phyloP scores from a whole-genome alignment of 2,113 vertebrate species.

The Oxygymnocypris stewartii region DNA sequence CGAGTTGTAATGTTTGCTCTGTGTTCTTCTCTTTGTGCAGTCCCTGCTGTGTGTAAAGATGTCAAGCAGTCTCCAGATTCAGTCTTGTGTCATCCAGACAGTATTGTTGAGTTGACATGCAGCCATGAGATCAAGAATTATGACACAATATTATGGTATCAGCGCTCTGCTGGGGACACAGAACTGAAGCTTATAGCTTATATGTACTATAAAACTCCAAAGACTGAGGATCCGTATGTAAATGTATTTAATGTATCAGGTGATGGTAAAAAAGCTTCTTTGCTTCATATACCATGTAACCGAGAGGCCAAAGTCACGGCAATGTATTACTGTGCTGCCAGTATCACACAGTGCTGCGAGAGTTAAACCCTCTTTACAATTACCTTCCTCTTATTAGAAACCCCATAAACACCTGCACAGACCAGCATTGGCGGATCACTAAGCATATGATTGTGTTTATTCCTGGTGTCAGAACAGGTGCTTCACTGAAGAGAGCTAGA shows the following conservation, averaged over 20 bases:
- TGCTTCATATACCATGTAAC: not conserved
- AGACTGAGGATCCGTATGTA: not conserved
- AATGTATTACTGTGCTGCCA: slow-evolving; percentile 64
- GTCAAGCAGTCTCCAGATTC: slow-evolving; percentile 45
- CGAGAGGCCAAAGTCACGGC: slow-evolving; percentile 15
- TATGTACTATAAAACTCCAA: not conserved
- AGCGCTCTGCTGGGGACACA: not conserved
- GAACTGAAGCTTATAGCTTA: not conserved
- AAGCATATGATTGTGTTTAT: slow-evolving; percentile 4
- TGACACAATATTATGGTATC: slow-evolving; percentile 62
- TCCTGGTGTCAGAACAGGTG: too few species aligned
- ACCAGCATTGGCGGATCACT: not conserved
- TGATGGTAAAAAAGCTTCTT: not conserved
- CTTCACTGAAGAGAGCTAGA: too few species aligned
- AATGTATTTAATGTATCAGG: not conserved
- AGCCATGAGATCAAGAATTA: slow-evolving; percentile 28
- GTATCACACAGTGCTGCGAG: slow-evolving; percentile 44
- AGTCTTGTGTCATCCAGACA: not conserved
- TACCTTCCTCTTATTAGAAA: not conserved
- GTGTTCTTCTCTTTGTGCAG: not conserved
- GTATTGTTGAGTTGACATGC: slow-evolving; percentile 18
- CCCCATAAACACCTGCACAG: slow-evolving; percentile 6
- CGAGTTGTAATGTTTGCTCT: not conserved
- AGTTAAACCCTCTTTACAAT: slow-evolving; percentile 20
- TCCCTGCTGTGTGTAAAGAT: not conserved